These are phyloP conservation scores for Drosophila willistoni DNA, from an alignment of 1,140 invertebrate species.

Conservation along the genomic window DNA sequence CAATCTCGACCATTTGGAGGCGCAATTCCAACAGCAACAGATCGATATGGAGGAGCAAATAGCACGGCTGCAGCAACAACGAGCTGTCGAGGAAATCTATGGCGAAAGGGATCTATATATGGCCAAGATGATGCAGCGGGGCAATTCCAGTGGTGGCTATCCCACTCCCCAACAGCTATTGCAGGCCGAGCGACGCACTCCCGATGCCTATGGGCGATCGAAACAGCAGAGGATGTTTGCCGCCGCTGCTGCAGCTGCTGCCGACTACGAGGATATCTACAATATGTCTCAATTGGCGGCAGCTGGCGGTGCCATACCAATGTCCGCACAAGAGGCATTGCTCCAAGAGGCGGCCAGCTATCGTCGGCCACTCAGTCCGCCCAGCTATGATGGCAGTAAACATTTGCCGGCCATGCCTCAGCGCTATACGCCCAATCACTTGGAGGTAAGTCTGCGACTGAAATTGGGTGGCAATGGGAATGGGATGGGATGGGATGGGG, in stretches of 20 bases:
- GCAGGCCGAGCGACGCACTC: conserved; percentile 88
- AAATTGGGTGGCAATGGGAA: too few species aligned
- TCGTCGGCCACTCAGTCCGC: conserved; percentile 81
- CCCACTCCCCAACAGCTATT: conserved; percentile 54
- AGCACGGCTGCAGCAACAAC: conserved; percentile 68
- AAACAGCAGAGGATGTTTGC: conserved; percentile 84
- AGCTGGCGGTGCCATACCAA: conserved; percentile 20
- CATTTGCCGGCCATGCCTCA: conserved; percentile 77
- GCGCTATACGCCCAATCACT: conserved; percentile 80
- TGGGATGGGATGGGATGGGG: background rate
- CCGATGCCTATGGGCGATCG: conserved; percentile 91
- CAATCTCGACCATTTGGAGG: conserved; percentile 71
- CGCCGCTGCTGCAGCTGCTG: conserved; percentile 71
- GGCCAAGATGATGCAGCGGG: conserved; percentile 78
- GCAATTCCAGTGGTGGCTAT: conserved; percentile 48
- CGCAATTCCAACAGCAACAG: conserved; percentile 76
- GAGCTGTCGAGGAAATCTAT: conserved; percentile 74
- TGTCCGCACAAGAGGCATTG: conserved; percentile 69
- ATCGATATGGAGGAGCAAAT: conserved; percentile 81
- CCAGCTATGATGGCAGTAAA: conserved; percentile 82
- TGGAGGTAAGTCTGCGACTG: conserved; percentile 72
- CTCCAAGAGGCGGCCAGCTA: conserved; percentile 81
- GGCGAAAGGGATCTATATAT: conserved; percentile 79
- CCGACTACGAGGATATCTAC: conserved; percentile 93
- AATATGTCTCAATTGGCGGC: conserved; percentile 75